Conservation (phyloP, 30 jellyfish, hydroid and myxozoan species). For the Catostylus mosaicus region DNA sequence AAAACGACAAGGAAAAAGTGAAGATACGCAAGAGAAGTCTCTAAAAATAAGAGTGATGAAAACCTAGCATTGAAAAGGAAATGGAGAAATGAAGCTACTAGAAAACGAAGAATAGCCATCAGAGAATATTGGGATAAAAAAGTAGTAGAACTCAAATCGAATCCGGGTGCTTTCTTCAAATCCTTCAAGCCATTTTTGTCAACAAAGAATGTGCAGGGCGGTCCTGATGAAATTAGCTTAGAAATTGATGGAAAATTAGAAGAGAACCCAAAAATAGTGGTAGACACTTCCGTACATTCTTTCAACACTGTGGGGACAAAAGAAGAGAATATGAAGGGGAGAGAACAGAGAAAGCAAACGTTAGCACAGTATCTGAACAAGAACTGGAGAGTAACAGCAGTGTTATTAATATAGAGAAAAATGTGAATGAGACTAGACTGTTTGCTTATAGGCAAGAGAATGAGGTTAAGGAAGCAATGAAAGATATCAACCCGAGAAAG, state of each 20-base stretch:
- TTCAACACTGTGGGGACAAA: slow-evolving; percentile 8
- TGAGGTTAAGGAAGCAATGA: neutral
- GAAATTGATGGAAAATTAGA: slow-evolving; percentile 1
- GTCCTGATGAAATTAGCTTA: neutral
- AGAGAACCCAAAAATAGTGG: slow-evolving; percentile 5
- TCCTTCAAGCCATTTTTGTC: slow-evolving; percentile 20
- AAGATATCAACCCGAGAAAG: neutral
- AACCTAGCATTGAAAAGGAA: slow-evolving; percentile 7
- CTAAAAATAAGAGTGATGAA: slow-evolving; percentile 9
- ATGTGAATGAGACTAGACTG: neutral
- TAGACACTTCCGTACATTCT: neutral
- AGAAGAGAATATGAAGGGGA: slow-evolving; percentile 11
- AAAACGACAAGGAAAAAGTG: slow-evolving; percentile 21
- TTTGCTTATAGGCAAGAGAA: slow-evolving; percentile 7
- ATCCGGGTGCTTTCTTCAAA: slow-evolving; percentile 28
- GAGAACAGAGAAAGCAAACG: slow-evolving; percentile 6
- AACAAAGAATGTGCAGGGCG: slow-evolving; percentile 4
- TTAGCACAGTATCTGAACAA: slow-evolving; percentile 8
- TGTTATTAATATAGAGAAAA: neutral
- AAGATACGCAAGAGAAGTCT: slow-evolving; percentile 8
- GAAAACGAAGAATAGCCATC: slow-evolving; percentile 7
- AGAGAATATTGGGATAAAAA: slow-evolving; percentile 22
- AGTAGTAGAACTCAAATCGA: slow-evolving; percentile 30
- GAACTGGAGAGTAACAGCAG: slow-evolving; percentile 32
- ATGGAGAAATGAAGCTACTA: slow-evolving; percentile 27